Base-by-base conservation (phyloP, 1,140 invertebrate genomes). In the Octopus sinensis region DNA sequence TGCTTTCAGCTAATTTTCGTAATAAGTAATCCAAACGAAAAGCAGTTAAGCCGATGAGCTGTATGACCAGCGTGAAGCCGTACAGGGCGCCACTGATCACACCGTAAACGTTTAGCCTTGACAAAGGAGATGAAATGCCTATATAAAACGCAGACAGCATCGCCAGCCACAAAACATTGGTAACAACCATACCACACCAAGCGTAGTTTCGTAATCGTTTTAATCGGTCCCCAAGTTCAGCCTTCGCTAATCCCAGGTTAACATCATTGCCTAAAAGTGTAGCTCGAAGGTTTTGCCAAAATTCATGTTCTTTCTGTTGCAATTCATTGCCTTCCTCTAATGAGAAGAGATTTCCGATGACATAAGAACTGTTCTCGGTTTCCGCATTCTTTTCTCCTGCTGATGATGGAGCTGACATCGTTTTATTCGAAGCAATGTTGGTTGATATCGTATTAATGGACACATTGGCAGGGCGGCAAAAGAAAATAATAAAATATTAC, bases 61-160 rank as follows among this genome's bases (percentile, higher is more conserved):
- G 86, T 52, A 87, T 85, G 9, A 83, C 68, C 13, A 87, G 71
- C 0, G 84, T 85, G 71, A 87, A 84, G 4, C 86, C 86, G 78
- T 87, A 87, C 43, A 87, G 81, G n/a, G 86, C 85, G 4, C 85
- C 86, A 79, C 83, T 84, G 56, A 86, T 87, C 52, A 86, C 75
- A 10, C 86, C 86, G 62, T 87, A 86, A 52, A 86, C 79, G 77
- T 86, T 86, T 23, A 85, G 80, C 54, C 82, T 82, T 13, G 84
- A 84, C 54, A 86, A 54, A 13, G 83, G 80, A 4, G 83, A 84
- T 30, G 82, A 79, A 9, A 84, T 52, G 10, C 84, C 84, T 62
- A 85, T 79, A 54, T 86, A 86, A 75, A 86, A 85, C 30, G 84
- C 85, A 17, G 84, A 84, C 53, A 86, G 82, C 13, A 86, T 52